Percentiles rank a stretch among this genome's conserved stretches.
Evolutionary conservation across 2,888 invertebrate species (phyloP).

Genomic region (Xylota sylvarum): DNA sequence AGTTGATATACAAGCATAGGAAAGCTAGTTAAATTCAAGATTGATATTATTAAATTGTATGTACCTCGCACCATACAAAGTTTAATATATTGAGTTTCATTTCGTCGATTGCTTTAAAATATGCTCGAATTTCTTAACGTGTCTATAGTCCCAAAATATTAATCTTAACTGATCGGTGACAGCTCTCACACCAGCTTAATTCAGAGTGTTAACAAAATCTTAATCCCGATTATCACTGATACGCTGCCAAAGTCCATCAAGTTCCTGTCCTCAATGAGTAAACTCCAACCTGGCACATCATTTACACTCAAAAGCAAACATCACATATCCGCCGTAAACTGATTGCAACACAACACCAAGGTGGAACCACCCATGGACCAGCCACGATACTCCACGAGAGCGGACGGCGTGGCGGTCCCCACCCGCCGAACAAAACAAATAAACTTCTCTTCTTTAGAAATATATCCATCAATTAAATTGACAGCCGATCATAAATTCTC

Average conservation of each 20-base stretch:
- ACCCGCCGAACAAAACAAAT: constrained; percentile 53
- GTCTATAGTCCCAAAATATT: background rate
- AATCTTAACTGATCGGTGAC: constrained; percentile 30
- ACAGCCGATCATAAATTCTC: constrained; percentile 72
- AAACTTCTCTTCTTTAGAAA: constrained; percentile 51
- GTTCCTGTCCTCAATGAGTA: constrained; percentile 40
- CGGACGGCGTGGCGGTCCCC: background rate
- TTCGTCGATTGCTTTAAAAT: no score
- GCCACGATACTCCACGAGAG: background rate
- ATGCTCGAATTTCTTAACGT: background rate
- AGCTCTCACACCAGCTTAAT: constrained; percentile 38
- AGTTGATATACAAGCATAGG: no score
- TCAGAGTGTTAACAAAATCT: constrained; percentile 47
- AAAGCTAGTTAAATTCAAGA: no score
- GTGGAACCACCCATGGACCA: constrained; percentile 65
- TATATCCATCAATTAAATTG: constrained; percentile 74
- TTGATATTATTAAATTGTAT: no score
- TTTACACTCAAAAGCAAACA: constrained; percentile 49
- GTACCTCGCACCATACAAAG: no score
- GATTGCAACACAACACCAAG: constrained; percentile 68
- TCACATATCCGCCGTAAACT: constrained; percentile 18
- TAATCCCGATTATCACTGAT: constrained; percentile 40
- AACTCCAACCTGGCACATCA: constrained; percentile 58
- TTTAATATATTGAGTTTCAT: no score
- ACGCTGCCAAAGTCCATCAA: constrained; percentile 55